Percentiles rank a stretch among this genome's conserved stretches.
Conservation (phyloP, 2,888 invertebrate genomes). For the Dryobota labecula region DNA sequence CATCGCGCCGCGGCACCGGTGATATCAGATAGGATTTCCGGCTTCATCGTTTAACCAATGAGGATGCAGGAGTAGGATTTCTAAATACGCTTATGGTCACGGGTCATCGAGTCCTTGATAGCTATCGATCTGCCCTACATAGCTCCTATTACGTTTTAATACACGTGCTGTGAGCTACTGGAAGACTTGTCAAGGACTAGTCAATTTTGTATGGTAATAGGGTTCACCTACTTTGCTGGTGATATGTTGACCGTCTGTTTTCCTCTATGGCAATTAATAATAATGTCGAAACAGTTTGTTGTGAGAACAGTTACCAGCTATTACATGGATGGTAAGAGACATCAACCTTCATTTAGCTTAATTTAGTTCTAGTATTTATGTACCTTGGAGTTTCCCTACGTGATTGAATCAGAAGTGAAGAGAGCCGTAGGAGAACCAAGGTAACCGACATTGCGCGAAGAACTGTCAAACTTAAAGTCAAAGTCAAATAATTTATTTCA, state of each 20-base stretch:
- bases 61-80: conserved; percentile 3
- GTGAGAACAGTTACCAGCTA: not conserved
- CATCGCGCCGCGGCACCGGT: not conserved
- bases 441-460: too few relatives aligned
- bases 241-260: not conserved
- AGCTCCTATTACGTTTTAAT: conserved; percentile 11
- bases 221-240: conserved; percentile 35
- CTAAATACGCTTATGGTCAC: conserved; percentile 22
- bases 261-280: not conserved
- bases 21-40: conserved; percentile 17
- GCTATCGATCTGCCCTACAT: conserved; percentile 51
- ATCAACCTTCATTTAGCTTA: not conserved
- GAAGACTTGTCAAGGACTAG: conserved; percentile 22
- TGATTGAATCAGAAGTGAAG: too few relatives aligned
- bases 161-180: not conserved
- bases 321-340: too few relatives aligned
- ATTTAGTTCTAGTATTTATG: not conserved
- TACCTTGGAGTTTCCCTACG: too few relatives aligned
- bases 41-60: not conserved
- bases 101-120: conserved; percentile 32
- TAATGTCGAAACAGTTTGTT: not conserved
- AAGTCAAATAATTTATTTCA: too few relatives aligned
- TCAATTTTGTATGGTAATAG: conserved; percentile 29
- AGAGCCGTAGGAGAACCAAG: too few relatives aligned
- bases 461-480: too few relatives aligned